phyloP scores from a whole-genome alignment of 2,888 invertebrate genomes.

The Luffia ferchaultella region DNA sequence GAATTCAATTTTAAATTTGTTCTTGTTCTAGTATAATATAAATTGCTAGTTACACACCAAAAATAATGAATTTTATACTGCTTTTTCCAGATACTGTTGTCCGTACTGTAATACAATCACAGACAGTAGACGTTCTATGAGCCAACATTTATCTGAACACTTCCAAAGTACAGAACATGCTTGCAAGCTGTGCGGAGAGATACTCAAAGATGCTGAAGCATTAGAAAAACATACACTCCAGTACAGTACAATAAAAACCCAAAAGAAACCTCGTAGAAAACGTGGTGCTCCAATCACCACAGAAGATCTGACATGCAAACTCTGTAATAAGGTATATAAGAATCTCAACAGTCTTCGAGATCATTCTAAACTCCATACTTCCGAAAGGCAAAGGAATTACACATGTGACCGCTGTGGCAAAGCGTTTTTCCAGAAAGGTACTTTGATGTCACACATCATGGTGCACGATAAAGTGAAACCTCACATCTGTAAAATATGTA shows the following conservation, averaged over 20 bases:
- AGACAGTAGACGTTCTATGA: not conserved
- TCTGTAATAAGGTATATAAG: constrained; percentile 49
- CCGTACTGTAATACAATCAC: constrained; percentile 17
- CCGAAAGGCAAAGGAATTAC: constrained; percentile 29
- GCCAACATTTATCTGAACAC: constrained; percentile 16
- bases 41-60: too few relatives aligned
- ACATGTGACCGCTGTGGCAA: constrained; percentile 55
- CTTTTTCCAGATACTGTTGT: constrained; percentile 26
- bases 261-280: constrained; percentile 36
- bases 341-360: constrained; percentile 35
- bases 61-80: not conserved
- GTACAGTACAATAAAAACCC: constrained; percentile 28
- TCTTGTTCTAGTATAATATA: too few relatives aligned
- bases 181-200: constrained; percentile 41
- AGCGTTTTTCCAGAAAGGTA: constrained; percentile 53
- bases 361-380: constrained; percentile 68
- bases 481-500: constrained; percentile 47
- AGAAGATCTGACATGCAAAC: constrained; percentile 42
- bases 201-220: constrained; percentile 33
- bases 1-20: not conserved
- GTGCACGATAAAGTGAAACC: constrained; percentile 48
- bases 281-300: constrained; percentile 39
- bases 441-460: constrained; percentile 48
- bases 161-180: constrained; percentile 26
- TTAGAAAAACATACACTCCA: constrained; percentile 34